Conservation (phyloP, 2,888 invertebrate species). For the Nymphalis urticae region DNA sequence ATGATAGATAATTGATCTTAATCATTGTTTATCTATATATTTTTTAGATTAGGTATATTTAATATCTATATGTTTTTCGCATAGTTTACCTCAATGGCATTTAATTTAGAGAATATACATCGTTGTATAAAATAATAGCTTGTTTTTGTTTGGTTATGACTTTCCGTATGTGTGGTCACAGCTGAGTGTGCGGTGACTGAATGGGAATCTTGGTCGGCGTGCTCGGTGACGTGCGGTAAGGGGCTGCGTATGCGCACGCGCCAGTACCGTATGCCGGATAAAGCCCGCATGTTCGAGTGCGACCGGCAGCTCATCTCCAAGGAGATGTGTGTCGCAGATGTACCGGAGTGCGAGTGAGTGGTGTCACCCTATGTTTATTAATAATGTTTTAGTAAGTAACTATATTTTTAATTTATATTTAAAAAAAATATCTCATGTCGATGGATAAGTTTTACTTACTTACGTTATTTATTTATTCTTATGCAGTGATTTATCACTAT, state of each 20-base stretch:
- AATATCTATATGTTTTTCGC: not conserved
- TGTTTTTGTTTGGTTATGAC: not conserved
- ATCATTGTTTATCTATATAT: not conserved
- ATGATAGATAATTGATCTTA: too few relatives aligned
- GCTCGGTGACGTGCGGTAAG: constrained; percentile 94
- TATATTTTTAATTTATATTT: too few relatives aligned
- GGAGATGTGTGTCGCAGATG: constrained; percentile 93
- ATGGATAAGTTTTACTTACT: too few relatives aligned
- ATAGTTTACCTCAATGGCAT: too few relatives aligned
- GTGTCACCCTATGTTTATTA: too few relatives aligned
- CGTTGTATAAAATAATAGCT: too few relatives aligned
- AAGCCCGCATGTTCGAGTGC: constrained; percentile 87
- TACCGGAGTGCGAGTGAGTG: constrained; percentile 88
- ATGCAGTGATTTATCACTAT: too few relatives aligned
- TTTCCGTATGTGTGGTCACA: constrained; percentile 51
- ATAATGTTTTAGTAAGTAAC: too few relatives aligned
- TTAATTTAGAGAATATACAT: too few relatives aligned
- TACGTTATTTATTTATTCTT: too few relatives aligned
- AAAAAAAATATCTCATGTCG: too few relatives aligned
- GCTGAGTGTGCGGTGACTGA: constrained; percentile 90
- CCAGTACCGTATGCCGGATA: constrained; percentile 85
- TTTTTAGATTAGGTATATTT: too few relatives aligned
- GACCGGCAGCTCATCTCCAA: constrained; percentile 89
- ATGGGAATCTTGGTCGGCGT: constrained; percentile 89
- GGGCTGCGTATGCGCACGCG: constrained; percentile 91